Evolutionary conservation across 2,797 vertebrate species (phyloP).

Genomic region (Halcyon badia): DNA sequence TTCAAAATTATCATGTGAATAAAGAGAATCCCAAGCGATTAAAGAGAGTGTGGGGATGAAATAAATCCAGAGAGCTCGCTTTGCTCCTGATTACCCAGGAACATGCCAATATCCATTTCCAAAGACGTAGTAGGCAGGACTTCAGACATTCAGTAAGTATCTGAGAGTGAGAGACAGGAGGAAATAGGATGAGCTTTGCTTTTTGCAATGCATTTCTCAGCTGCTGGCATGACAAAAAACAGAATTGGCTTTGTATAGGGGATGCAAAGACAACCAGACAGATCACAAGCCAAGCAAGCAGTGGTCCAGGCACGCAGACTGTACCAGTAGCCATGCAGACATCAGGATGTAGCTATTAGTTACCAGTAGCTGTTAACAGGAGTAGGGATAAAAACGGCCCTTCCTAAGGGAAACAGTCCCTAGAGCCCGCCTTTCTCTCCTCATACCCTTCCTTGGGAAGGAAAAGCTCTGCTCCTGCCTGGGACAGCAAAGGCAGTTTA

Average conservation of each 20-base stretch:
- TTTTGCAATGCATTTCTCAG: neutral
- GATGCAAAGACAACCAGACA: neutral
- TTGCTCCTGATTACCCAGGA: neutral
- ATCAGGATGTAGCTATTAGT: neutral
- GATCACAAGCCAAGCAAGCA: neutral
- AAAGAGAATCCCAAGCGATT: slow-evolving; percentile 32
- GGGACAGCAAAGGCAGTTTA: neutral
- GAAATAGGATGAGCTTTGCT: neutral
- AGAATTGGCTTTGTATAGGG: neutral
- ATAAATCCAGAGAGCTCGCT: neutral
- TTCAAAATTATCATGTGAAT: slow-evolving; percentile 15
- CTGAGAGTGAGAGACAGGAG: neutral
- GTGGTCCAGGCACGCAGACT: neutral
- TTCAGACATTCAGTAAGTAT: neutral
- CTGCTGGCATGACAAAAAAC: neutral
- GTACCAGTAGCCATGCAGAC: neutral
- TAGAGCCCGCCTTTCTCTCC: neutral
- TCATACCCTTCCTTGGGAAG: neutral
- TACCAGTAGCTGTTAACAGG: neutral
- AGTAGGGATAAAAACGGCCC: neutral
- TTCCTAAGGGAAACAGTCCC: neutral
- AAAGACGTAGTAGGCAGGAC: neutral
- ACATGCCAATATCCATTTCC: neutral
- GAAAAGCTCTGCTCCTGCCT: neutral
- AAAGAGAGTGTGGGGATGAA: neutral